Evolutionary conservation across 64 coral and sea anemone genomes (phyloP).

Genomic region (Pachyseris speciosa): DNA sequence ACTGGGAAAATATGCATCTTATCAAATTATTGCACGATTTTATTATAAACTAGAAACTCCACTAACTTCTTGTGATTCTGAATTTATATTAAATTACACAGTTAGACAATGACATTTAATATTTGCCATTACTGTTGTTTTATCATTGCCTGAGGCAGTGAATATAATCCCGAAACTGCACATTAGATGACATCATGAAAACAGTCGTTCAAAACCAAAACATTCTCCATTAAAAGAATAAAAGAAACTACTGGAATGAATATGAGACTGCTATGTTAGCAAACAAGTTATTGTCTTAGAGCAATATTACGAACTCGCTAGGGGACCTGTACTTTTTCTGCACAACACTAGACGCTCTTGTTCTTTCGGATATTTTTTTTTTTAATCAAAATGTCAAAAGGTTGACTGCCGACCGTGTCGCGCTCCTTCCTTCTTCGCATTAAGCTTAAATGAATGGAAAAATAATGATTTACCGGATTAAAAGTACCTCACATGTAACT

Average conservation of each 20-base stretch:
- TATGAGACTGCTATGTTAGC: too few species aligned
- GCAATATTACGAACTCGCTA: too few species aligned
- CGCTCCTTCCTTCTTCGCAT: neutral
- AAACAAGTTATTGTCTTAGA: too few species aligned
- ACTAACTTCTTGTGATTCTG: neutral
- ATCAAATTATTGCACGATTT: neutral
- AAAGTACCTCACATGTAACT: neutral
- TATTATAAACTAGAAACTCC: neutral
- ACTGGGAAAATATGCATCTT: too few species aligned
- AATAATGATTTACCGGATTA: neutral
- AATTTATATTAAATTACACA: neutral
- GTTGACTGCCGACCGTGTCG: neutral
- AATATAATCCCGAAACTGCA: neutral
- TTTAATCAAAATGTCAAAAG: conserved; percentile 6
- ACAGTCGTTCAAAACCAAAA: neutral
- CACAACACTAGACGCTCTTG: neutral
- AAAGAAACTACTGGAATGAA: too few species aligned
- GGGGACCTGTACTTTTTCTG: neutral
- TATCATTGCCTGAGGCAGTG: neutral
- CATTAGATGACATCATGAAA: neutral
- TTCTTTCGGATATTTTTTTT: neutral
- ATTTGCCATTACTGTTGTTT: neutral
- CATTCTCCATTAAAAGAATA: neutral
- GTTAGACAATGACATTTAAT: neutral
- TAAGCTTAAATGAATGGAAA: neutral